Conservation (phyloP, 2,888 invertebrate species). For the Himalopsyche tibetana region DNA sequence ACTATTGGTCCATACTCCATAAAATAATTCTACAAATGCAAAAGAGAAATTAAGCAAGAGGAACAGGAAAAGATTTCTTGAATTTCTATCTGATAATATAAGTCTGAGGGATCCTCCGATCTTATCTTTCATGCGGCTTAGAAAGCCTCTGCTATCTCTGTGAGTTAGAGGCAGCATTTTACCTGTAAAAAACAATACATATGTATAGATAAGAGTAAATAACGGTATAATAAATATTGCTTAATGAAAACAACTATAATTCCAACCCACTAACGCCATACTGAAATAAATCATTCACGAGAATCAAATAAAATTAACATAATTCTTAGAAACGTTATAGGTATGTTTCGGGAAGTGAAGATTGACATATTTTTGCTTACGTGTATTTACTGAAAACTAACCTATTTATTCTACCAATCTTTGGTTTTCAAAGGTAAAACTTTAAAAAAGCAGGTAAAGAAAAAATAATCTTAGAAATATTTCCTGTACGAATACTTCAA, state of each 20-base stretch:
- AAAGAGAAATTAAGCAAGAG: constrained; percentile 94
- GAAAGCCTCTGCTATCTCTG: constrained; percentile 83
- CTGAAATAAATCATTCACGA: not conserved
- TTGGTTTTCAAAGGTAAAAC: constrained; percentile 39
- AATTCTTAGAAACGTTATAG: not conserved
- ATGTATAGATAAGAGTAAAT: constrained; percentile 73
- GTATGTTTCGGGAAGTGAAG: constrained; percentile 9
- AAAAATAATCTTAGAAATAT: constrained; percentile 47
- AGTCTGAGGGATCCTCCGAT: constrained; percentile 87
- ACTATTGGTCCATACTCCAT: constrained; percentile 94
- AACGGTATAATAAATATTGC: constrained; percentile 65
- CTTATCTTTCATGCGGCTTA: constrained; percentile 84
- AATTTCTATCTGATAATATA: constrained; percentile 94
- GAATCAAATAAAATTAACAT: not conserved
- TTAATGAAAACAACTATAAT: not conserved
- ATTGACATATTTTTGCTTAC: constrained; percentile 67
- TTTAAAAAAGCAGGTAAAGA: not conserved
- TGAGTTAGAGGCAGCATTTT: constrained; percentile 87
- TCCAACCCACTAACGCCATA: not conserved
- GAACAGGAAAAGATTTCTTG: constrained; percentile 95
- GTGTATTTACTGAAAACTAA: constrained; percentile 63
- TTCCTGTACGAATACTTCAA: not conserved
- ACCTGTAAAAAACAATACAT: constrained; percentile 67
- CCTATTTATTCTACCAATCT: constrained; percentile 52
- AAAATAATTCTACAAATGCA: constrained; percentile 96